Evolutionary conservation across 2,888 invertebrate species (phyloP).

Genomic region (Brachyptera risi): DNA sequence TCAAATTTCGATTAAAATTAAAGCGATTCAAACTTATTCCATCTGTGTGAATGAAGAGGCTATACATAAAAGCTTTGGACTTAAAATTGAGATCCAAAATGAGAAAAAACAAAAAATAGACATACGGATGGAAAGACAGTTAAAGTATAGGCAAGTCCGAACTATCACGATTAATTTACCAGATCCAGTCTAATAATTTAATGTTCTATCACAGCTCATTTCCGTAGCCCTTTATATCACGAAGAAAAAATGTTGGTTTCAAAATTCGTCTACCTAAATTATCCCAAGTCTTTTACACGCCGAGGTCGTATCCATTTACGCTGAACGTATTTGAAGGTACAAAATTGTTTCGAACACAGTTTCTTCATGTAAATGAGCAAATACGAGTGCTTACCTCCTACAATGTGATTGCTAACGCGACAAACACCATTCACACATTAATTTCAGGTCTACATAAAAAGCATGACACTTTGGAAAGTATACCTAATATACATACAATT

Average conservation of each 20-base stretch:
- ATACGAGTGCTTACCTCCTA: constrained; percentile 41
- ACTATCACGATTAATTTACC: constrained; percentile 7
- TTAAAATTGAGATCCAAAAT: constrained; percentile 5
- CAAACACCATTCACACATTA: constrained; percentile 25
- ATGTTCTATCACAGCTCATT: constrained; percentile 13
- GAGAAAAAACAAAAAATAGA: no score
- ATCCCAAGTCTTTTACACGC: background rate
- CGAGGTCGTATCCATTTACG: no score
- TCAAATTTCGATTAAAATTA: background rate
- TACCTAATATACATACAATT: constrained; percentile 21
- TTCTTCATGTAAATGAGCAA: constrained; percentile 31
- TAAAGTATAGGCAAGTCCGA: background rate
- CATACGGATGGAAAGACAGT: background rate
- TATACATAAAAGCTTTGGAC: constrained; percentile 3
- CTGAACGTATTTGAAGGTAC: no score
- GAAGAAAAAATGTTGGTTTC: constrained; percentile 18
- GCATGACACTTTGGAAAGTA: constrained; percentile 29
- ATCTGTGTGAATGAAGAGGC: background rate
- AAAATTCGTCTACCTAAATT: background rate
- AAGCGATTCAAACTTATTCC: constrained; percentile 3
- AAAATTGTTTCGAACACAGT: no score
- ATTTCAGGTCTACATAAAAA: constrained; percentile 24
- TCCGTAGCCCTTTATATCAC: constrained; percentile 10
- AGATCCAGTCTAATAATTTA: constrained; percentile 1
- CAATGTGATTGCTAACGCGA: constrained; percentile 40